These are phyloP conservation scores for Rhysida immarginata DNA, from an alignment of 1,140 invertebrate genomes.

Conservation along the genomic window DNA sequence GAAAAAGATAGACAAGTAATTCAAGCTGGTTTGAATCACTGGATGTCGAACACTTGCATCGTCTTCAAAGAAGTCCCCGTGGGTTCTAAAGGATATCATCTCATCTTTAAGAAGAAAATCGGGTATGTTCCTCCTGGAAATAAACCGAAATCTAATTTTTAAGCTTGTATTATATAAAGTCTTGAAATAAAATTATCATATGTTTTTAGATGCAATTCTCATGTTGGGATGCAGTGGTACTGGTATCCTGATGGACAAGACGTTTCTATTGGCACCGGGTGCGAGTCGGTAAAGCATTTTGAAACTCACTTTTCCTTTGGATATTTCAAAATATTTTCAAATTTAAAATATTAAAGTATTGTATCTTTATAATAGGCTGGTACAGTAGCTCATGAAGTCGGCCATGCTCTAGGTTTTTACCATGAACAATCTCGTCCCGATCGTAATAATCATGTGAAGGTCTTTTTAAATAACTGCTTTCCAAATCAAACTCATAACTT, in stretches of 20 bases:
- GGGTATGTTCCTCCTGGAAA: no score
- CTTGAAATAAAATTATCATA: no score
- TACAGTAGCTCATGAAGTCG: slow-evolving; percentile 30
- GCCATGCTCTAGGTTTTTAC: slow-evolving; percentile 31
- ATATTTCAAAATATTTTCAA: background rate
- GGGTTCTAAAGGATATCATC: no score
- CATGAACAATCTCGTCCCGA: slow-evolving; percentile 32
- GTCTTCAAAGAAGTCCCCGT: no score
- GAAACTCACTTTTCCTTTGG: background rate
- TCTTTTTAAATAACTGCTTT: slow-evolving; percentile 30
- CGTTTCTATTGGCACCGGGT: background rate
- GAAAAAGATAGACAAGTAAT: no score
- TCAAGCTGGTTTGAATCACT: no score
- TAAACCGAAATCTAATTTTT: no score
- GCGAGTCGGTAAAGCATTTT: background rate
- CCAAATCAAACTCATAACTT: slow-evolving; percentile 2
- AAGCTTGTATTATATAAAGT: no score
- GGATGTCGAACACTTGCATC: no score
- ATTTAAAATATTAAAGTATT: background rate
- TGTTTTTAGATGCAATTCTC: background rate
- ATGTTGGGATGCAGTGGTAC: background rate
- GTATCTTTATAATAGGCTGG: background rate
- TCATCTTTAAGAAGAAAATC: no score
- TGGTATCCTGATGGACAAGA: background rate
- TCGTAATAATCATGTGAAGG: slow-evolving; percentile 26